A percentile compares a stretch with the other conserved stretches of the same genome.
Conservation (phyloP, 2,797 vertebrate genomes). For the Thunnus albacares region DNA sequence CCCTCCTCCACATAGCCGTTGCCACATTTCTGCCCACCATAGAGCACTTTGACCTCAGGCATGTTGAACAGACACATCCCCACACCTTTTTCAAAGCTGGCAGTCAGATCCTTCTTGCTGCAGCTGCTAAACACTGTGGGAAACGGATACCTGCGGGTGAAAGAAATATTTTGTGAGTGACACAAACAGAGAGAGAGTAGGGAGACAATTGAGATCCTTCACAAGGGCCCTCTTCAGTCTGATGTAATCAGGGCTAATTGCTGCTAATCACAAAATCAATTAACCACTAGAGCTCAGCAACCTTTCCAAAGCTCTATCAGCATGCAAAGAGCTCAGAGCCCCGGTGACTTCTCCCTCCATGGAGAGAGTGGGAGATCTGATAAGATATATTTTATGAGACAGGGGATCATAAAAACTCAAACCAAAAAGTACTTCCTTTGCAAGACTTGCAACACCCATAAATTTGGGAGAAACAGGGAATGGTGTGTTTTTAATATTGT, state of each 20-base stretch:
- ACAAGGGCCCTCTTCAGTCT: constrained; percentile 51
- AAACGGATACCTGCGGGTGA: constrained; percentile 90
- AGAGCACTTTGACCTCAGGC: constrained; percentile 94
- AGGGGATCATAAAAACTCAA: constrained; percentile 59
- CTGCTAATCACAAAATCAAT: constrained; percentile 79
- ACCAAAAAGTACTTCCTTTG: constrained; percentile 62
- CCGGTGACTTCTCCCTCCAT: constrained; percentile 41
- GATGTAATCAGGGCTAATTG: constrained; percentile 79
- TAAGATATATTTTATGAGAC: constrained; percentile 74
- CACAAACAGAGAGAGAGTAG: constrained; percentile 14
- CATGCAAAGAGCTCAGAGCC: constrained; percentile 29
- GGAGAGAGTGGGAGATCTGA: constrained; percentile 58
- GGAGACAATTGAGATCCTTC: constrained; percentile 15
- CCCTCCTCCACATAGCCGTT: constrained; percentile 97
- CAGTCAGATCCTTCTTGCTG: constrained; percentile 94
- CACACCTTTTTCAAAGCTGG: constrained; percentile 95
- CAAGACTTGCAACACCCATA: constrained; percentile 68
- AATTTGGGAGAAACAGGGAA: constrained; percentile 52
- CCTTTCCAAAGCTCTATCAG: constrained; percentile 52
- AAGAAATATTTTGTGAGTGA: constrained; percentile 28
- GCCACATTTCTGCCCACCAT: constrained; percentile 96
- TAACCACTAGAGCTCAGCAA: constrained; percentile 58
- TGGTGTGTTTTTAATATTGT: constrained; percentile 77
- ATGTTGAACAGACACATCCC: constrained; percentile 98
- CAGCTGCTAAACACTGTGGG: constrained; percentile 97